Conservation (phyloP, 2,888 invertebrate genomes). For the Dugesia japonica region DNA sequence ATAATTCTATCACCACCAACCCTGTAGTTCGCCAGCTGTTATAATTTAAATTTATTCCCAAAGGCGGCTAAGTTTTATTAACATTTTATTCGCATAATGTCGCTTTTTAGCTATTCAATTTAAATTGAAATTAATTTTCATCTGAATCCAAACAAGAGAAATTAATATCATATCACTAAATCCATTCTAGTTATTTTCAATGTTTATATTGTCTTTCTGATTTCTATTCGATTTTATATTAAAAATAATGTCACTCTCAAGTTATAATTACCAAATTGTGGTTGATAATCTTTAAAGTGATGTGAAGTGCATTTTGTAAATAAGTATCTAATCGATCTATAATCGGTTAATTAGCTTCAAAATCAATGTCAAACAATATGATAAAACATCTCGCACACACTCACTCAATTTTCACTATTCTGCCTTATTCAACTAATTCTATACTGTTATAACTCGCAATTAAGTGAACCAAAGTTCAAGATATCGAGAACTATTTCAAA, state of each 20-base stretch:
- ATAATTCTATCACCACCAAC: background rate
- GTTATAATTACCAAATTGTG: background rate
- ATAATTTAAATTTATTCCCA: background rate
- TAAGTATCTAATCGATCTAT: constrained; percentile 8
- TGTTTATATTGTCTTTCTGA: background rate
- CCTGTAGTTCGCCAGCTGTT: background rate
- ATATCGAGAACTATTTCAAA: background rate
- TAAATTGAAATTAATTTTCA: no score
- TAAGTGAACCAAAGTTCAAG: background rate
- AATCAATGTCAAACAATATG: background rate
- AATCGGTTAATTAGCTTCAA: constrained; percentile 8
- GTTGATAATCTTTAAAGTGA: background rate
- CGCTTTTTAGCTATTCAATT: no score
- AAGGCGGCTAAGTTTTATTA: no score
- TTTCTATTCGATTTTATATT: background rate
- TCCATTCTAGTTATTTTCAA: background rate
- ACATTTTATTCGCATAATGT: no score
- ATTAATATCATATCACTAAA: background rate
- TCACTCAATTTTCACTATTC: background rate
- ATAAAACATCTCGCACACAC: background rate
- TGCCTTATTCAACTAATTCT: background rate
- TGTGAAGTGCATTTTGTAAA: constrained; percentile 11
- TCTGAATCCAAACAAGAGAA: no score
- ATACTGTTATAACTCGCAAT: constrained; percentile 3
- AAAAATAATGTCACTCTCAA: background rate